Conservation (phyloP, 2,113 vertebrate species). For the Oxyruncus cristatus region DNA sequence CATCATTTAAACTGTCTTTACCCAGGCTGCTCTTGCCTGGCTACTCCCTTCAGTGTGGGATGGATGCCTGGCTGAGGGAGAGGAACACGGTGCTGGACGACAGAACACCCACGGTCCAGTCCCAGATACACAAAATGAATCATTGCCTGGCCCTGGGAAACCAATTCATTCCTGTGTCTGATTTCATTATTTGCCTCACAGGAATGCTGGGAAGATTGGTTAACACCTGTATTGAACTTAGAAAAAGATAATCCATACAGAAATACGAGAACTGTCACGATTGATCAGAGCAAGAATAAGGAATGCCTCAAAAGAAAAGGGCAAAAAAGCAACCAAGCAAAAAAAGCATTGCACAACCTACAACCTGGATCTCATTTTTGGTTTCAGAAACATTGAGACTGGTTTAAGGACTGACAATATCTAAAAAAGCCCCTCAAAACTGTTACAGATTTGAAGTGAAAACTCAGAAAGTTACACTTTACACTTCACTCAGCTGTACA, state of each 20-base stretch:
- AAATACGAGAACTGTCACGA: background rate
- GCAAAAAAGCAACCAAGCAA: background rate
- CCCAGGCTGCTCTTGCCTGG: background rate
- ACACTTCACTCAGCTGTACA: background rate
- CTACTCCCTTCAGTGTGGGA: background rate
- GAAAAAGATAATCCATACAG: background rate
- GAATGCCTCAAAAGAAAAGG: background rate
- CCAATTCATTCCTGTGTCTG: background rate
- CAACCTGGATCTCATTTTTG: background rate
- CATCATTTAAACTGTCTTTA: background rate
- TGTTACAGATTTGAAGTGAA: background rate
- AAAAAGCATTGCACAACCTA: background rate
- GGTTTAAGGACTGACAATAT: background rate
- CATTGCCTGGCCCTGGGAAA: background rate
- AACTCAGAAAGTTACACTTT: background rate
- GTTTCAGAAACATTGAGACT: background rate
- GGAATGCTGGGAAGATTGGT: background rate
- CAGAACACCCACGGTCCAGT: background rate
- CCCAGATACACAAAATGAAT: background rate
- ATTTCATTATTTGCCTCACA: background rate
- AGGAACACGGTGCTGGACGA: accelerated
- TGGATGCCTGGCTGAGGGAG: background rate
- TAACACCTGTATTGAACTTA: background rate
- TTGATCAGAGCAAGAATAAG: background rate
- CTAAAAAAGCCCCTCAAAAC: background rate